Evolutionary conservation across 2,888 invertebrate species (phyloP), one percentile per base, ranked within the genome.

Genomic region (Drosophila glabriapex): DNA sequence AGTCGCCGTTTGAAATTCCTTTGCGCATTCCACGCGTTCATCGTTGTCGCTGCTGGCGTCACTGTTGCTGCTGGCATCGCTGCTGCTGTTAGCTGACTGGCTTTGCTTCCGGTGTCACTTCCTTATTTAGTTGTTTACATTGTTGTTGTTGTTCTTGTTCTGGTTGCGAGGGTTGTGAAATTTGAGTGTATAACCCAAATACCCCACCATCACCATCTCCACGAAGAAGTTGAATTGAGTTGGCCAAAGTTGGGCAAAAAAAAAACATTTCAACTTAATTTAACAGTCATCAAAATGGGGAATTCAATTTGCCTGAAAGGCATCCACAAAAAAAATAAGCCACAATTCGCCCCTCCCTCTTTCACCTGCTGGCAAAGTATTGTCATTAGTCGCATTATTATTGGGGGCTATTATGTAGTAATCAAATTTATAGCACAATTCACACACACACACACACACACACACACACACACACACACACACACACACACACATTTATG

Each of bases 61-160:
- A 61, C 60, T 49, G 80, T 53, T 43, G 59, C 50, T 63, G 66
- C 54, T 39, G 54, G 25, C 55, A 16, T 35, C 33, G 61, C 74
- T 66, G 77, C 71, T 25, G 46, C 46, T 46, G 46, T 46, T 25
- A 46, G 28, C 25, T 25, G 46, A 46, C 46, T 56, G 50, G 49
- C 76, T 62, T 55, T 73, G 81, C 76, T 90, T 87, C 87, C 87
- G 87, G 89, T 87, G 89, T 90, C 87, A 89, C 89, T 87, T 87
- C 87, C 87, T 87, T 87, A 86, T 87, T 90, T 90, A 89, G 90
- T 89, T 89, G 90, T 90, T 85, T 82, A 82, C 78, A 72, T 74
- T 79, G 79, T 78, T 81, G 56, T 14, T 59, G 54, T 59, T 41
- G n/a, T 55, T 43, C 10, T 62, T 41, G n/a, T 50, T 37, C 50